Percentiles rank a stretch among this genome's conserved stretches.
phyloP scores from a whole-genome alignment of 2,113 vertebrate genomes.

The Grallaria varia region DNA sequence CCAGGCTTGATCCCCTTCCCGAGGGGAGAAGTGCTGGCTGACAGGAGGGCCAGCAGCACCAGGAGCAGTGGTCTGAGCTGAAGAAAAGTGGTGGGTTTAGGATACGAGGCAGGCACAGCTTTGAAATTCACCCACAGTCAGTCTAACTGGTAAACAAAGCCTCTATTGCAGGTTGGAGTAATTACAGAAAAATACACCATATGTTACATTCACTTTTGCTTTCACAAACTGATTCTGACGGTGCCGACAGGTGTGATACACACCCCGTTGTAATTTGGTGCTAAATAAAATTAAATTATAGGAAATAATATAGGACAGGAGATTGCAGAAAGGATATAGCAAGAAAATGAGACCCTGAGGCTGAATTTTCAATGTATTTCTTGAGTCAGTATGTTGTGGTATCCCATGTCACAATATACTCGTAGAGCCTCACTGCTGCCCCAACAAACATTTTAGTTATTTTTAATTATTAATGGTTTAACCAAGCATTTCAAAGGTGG shows the following conservation, averaged over 20 bases:
- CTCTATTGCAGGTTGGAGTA: background rate
- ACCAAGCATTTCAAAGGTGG: background rate
- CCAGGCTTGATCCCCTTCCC: background rate
- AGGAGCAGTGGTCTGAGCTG: conserved; percentile 40
- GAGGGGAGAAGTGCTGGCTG: background rate
- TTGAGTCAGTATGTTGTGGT: background rate
- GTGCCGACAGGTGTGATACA: background rate
- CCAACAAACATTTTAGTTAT: background rate
- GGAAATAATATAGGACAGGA: background rate
- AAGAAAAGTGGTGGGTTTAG: background rate
- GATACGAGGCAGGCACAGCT: background rate
- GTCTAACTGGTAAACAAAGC: background rate
- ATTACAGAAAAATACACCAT: fast-evolving
- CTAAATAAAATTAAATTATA: background rate
- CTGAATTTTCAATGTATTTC: background rate
- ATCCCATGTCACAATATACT: fast-evolving
- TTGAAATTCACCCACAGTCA: background rate
- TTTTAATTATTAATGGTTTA: background rate
- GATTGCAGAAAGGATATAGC: background rate
- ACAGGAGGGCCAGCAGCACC: background rate
- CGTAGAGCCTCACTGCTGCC: background rate
- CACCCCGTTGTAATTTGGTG: background rate
- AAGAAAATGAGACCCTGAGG: background rate
- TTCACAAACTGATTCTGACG: background rate
- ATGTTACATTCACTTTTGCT: background rate